Evolutionary conservation across 1,140 invertebrate species (phyloP).

Genomic region (Drosophila tristis): DNA sequence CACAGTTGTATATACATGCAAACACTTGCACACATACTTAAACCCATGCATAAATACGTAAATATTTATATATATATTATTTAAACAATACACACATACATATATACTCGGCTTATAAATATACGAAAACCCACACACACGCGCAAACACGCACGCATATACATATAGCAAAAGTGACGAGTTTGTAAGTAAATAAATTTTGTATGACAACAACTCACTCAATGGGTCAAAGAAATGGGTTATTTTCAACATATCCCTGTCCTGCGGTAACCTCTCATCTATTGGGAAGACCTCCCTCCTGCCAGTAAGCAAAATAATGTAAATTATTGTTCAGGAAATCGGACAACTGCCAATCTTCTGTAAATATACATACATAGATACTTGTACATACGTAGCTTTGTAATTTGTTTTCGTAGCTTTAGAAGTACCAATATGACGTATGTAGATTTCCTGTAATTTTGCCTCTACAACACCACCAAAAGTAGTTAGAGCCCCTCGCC

Average conservation of each 20-base stretch:
- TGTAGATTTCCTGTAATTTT: constrained; percentile 14
- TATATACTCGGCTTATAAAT: constrained; percentile 48
- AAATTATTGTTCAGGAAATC: constrained; percentile 44
- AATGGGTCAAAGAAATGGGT: constrained; percentile 44
- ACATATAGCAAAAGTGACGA: constrained; percentile 30
- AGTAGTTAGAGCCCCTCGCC: constrained; percentile 29
- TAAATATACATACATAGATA: constrained; percentile 34
- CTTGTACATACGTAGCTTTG: constrained; percentile 34
- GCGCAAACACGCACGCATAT: constrained; percentile 13
- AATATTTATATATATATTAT: constrained; percentile 31
- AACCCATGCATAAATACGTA: constrained; percentile 48
- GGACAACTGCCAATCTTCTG: constrained; percentile 28
- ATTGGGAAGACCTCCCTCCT: neutral
- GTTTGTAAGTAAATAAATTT: constrained; percentile 76
- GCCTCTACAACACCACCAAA: constrained; percentile 18
- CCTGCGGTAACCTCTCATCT: constrained; percentile 16
- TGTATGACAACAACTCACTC: constrained; percentile 64
- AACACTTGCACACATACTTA: constrained; percentile 18
- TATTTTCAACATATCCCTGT: constrained; percentile 22
- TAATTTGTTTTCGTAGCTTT: constrained; percentile 45
- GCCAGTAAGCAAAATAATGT: constrained; percentile 2
- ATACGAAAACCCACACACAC: constrained; percentile 25
- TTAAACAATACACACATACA: constrained; percentile 36
- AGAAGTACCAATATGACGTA: constrained; percentile 24
- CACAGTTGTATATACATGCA: constrained; percentile 38